These are phyloP conservation scores for Sinopyrophorus schimmeli DNA, from an alignment of 2,888 invertebrate genomes.

Conservation along the genomic window DNA sequence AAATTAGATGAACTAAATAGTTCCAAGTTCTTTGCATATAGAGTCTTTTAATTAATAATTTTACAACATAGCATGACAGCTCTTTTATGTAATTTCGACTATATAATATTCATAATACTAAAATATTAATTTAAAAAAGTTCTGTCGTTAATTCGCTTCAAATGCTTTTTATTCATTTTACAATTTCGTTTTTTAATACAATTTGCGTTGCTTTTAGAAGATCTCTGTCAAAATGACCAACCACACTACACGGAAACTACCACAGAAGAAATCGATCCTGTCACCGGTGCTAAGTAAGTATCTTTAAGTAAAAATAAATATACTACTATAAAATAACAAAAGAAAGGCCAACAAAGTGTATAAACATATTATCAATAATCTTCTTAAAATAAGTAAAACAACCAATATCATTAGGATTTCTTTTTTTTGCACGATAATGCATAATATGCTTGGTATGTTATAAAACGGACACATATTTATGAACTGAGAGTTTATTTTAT, in stretches of 20 bases:
- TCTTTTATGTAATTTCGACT: slow-evolving; percentile 1
- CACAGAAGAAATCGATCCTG: slow-evolving; percentile 58
- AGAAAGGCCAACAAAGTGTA: too few species aligned
- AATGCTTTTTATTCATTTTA: too few species aligned
- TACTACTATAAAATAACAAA: too few species aligned
- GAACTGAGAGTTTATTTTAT: not conserved
- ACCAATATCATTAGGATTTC: too few species aligned
- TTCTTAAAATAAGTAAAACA: too few species aligned
- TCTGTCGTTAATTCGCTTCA: not conserved
- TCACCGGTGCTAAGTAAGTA: slow-evolving; percentile 60
- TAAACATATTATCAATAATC: too few species aligned
- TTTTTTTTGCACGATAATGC: too few species aligned
- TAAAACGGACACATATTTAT: not conserved
- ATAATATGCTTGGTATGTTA: too few species aligned
- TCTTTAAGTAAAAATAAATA: too few species aligned
- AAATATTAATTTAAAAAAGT: not conserved
- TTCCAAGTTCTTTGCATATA: slow-evolving; percentile 47
- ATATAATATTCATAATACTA: slow-evolving; percentile 12
- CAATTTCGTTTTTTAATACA: not conserved
- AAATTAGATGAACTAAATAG: not conserved
- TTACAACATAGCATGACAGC: slow-evolving; percentile 6
- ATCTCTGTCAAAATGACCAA: slow-evolving; percentile 64
- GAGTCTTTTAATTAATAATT: slow-evolving; percentile 30
- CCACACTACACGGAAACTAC: slow-evolving; percentile 60
- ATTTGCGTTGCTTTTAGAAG: slow-evolving; percentile 55